phyloP scores from a whole-genome alignment of 2,797 vertebrate genomes.

The Silurus lanzhouensis region DNA sequence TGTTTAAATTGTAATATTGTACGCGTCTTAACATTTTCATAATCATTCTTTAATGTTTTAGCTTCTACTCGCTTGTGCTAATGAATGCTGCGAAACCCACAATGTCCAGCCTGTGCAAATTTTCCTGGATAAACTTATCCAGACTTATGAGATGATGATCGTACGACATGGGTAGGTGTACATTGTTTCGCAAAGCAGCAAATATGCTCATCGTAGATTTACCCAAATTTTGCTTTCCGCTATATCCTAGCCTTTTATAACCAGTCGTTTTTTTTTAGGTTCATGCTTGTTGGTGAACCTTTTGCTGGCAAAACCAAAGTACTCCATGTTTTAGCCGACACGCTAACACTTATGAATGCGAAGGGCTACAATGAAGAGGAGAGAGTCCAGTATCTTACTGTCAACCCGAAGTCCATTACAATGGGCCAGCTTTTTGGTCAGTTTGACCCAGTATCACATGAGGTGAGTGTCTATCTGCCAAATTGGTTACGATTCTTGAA shows the following conservation, averaged over 20 bases:
- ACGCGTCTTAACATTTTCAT: not conserved
- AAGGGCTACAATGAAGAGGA: conserved; percentile 84
- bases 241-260: not conserved
- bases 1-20: not conserved
- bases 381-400: conserved; percentile 83
- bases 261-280: conserved; percentile 69
- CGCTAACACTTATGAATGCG: conserved; percentile 89
- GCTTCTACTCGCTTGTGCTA: conserved; percentile 87
- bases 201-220: not conserved
- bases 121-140: conserved; percentile 93
- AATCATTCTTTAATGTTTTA: conserved; percentile 56
- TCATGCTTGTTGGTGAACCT: conserved; percentile 96
- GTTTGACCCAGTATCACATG: conserved; percentile 93
- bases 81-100: conserved; percentile 79
- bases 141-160: conserved; percentile 99
- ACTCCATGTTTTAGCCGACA: conserved; percentile 89
- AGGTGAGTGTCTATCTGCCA: conserved; percentile 74
- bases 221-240: not conserved
- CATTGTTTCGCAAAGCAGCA: not conserved
- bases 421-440: conserved; percentile 99
- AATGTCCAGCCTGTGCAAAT: conserved; percentile 86
- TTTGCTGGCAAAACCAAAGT: conserved; percentile 95
- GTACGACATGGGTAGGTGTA: conserved; percentile 92
- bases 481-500: not conserved
- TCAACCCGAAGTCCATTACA: conserved; percentile 96